Evolutionary conservation across 2,797 vertebrate species (phyloP).

Genomic region (Heliangelus exortis): DNA sequence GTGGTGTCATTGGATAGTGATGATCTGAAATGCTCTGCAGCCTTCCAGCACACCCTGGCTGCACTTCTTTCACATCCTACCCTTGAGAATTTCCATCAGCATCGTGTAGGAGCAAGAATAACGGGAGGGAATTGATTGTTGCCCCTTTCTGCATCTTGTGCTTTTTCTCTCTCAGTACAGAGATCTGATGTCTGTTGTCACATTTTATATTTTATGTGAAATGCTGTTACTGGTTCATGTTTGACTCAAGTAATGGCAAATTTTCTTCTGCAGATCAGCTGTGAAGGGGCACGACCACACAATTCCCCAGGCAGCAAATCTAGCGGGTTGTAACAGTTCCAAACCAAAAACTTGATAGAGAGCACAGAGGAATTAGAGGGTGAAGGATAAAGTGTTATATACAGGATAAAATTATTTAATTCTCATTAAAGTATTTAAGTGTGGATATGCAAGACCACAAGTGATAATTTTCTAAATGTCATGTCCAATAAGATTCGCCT

Average conservation of each 20-base stretch:
- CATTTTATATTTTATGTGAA: constrained; percentile 4
- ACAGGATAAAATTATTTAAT: constrained; percentile 33
- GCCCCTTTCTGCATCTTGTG: constrained; percentile 2
- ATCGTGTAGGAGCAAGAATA: neutral
- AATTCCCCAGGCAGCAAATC: constrained; percentile 32
- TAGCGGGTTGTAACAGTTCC: constrained; percentile 25
- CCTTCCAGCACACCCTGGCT: neutral
- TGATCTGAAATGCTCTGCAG: rapidly evolving
- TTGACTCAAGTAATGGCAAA: constrained; percentile 44
- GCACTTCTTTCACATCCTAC: rapidly evolving
- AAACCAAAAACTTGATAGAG: neutral
- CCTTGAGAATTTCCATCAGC: neutral
- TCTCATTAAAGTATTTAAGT: constrained; percentile 68
- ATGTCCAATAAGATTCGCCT: constrained; percentile 72
- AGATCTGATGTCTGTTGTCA: constrained; percentile 51
- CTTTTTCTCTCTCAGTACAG: neutral
- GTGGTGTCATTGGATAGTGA: rapidly evolving
- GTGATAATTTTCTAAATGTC: constrained; percentile 79
- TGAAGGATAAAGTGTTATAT: constrained; percentile 40
- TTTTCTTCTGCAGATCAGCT: constrained; percentile 50
- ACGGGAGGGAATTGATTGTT: neutral
- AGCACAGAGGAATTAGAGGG: neutral
- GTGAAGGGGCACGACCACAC: constrained; percentile 25
- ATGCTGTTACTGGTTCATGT: constrained; percentile 43
- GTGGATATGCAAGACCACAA: constrained; percentile 45